phyloP scores from a whole-genome alignment of 2,113 vertebrate genomes.

The Hipposideros armiger region DNA sequence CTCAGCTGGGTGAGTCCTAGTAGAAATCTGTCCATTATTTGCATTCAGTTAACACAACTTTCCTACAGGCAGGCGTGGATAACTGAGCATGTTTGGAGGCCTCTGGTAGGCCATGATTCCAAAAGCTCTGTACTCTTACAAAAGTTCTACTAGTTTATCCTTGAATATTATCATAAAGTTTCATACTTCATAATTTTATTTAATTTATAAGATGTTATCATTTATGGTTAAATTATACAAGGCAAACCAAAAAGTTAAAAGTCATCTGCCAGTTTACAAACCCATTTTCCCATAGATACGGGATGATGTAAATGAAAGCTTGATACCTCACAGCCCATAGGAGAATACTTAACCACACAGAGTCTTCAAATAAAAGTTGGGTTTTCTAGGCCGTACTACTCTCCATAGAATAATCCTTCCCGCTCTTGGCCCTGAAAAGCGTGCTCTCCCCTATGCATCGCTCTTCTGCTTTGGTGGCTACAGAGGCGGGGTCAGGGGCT shows the following conservation, averaged over 20 bases:
- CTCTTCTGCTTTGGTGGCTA: not conserved
- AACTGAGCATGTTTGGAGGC: not conserved
- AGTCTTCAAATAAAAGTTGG: slow-evolving; percentile 19
- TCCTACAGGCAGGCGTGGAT: not conserved
- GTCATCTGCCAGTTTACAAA: not conserved
- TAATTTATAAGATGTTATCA: not conserved
- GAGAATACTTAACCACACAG: not conserved
- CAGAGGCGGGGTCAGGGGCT: not conserved
- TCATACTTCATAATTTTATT: slow-evolving; percentile 46
- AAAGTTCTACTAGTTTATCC: slow-evolving; percentile 46
- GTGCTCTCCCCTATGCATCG: not conserved
- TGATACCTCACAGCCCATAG: not conserved
- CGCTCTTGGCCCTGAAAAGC: not conserved
- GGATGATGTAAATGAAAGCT: not conserved
- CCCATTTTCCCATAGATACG: not conserved
- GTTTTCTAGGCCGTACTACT: not conserved
- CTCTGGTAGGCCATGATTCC: not conserved
- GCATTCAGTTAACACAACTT: slow-evolving; percentile 46
- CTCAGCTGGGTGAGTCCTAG: not conserved
- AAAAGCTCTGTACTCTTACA: not conserved
- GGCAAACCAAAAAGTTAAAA: slow-evolving; percentile 47
- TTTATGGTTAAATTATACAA: slow-evolving; percentile 25
- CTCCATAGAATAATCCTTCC: not conserved
- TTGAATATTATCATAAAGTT: slow-evolving; percentile 31
- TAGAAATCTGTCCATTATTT: slow-evolving; percentile 27